phyloP scores from a whole-genome alignment of 2,797 vertebrate genomes.

The Artibeus jamaicensis region DNA sequence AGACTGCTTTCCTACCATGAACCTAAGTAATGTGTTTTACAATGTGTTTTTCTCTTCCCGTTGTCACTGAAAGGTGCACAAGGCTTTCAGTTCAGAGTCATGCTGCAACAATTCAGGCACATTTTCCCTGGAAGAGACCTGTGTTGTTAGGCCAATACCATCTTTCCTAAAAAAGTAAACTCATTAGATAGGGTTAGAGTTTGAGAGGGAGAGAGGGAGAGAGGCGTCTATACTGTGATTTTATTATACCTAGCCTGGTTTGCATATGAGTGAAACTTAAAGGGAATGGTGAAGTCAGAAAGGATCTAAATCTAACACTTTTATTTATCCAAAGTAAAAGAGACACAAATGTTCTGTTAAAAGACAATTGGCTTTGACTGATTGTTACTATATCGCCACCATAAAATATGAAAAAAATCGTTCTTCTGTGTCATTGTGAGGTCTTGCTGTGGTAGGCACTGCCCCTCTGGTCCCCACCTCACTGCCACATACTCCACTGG shows the following conservation, averaged over 20 bases:
- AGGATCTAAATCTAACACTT: constrained; percentile 45
- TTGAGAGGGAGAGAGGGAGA: not conserved
- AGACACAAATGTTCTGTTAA: constrained; percentile 44
- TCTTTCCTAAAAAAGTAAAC: constrained; percentile 16
- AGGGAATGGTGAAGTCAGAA: constrained; percentile 15
- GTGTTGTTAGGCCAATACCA: not conserved
- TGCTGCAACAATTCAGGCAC: not conserved
- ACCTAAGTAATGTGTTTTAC: not conserved
- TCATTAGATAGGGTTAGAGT: not conserved
- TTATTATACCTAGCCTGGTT: not conserved
- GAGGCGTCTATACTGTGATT: not conserved
- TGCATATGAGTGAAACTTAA: constrained; percentile 2
- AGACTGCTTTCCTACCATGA: not conserved
- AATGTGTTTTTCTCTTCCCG: not conserved
- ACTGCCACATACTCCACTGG: not conserved
- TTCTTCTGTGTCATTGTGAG: not conserved
- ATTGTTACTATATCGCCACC: constrained; percentile 39
- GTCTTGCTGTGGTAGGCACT: not conserved
- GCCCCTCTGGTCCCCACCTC: rapidly evolving
- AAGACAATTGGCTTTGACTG: constrained; percentile 40
- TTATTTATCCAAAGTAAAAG: constrained; percentile 56
- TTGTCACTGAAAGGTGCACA: not conserved
- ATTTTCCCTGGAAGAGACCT: not conserved
- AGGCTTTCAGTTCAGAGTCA: not conserved
- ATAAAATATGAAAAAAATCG: constrained; percentile 1